A percentile compares a stretch with the other conserved stretches of the same genome.
Evolutionary conservation across 2,888 invertebrate genomes (phyloP).

Genomic region (Aporophyla nigra): DNA sequence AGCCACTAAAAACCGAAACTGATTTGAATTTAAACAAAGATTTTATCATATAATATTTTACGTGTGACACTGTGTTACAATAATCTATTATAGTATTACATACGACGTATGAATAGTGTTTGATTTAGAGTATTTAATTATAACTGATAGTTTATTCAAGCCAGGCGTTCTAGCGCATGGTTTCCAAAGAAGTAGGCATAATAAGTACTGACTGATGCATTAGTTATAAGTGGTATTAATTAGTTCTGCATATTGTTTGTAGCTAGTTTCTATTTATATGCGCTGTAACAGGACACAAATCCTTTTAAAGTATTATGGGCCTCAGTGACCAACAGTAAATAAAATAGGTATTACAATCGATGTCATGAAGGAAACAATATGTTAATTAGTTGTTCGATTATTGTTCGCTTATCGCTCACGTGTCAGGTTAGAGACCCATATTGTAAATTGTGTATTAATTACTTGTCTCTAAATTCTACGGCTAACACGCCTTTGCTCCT

Average conservation of each 20-base stretch:
- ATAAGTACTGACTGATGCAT: not conserved
- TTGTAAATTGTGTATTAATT: not conserved
- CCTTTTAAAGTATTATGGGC: not conserved
- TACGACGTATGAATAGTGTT: not conserved
- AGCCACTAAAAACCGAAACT: conserved; percentile 43
- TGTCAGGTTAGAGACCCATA: not conserved
- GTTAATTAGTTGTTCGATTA: conserved; percentile 4
- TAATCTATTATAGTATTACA: conserved; percentile 8
- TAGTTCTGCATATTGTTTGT: not conserved
- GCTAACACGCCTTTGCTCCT: not conserved
- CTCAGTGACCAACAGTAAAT: not conserved
- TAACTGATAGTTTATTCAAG: not conserved
- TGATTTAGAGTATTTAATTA: not conserved
- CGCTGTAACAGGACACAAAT: not conserved
- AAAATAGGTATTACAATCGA: not conserved
- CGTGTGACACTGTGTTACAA: not conserved
- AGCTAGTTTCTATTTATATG: not conserved
- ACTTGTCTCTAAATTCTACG: not conserved
- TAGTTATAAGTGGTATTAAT: not conserved
- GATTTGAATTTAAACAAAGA: conserved; percentile 29
- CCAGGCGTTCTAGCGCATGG: not conserved
- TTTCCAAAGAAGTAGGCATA: not conserved
- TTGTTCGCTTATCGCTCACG: not conserved
- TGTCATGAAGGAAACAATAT: conserved; percentile 3
- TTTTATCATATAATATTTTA: conserved; percentile 15